Evolutionary conservation across 30 jellyfish, hydroid and myxozoan species (phyloP), one percentile per base, ranked within the genome.

Genomic region (Hydra vulgaris): DNA sequence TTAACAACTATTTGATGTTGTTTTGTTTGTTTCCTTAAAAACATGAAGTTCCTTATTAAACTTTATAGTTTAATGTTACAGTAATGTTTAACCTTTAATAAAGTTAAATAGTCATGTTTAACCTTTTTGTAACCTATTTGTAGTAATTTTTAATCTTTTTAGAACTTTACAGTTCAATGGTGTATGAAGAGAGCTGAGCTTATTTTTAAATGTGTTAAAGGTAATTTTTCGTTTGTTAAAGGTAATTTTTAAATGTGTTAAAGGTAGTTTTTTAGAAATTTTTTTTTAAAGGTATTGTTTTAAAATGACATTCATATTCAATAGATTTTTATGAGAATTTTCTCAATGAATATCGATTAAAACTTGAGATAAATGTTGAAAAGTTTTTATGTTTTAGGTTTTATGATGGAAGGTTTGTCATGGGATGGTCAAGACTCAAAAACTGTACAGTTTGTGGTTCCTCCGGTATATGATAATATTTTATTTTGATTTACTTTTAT

Each of bases 401-500:
- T 91, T 77, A 91, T 91, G 97, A 91, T 91, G 96, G 97, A 91
- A 76, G 85, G 97, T 24, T 84, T 91, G 15, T 86, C 95, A 68
- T 91, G 97, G 97, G 97, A 86, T 25, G 97, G 97, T 19, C 95
- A 86, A 68, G 96, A 91, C 55, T 79, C 95, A 18, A 82, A 95
- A 67, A 91, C 97, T 0, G 80, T 86, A 12, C 97, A 91, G 73
- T 91, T 91, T 77, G 89, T 91, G 68, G 97, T 91, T 8, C 97
- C 97, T 15, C 89, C 92, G 95, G 97, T 90, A 79, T 76, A 18
- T 20, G 26, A 7, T 20, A n/a, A n/a, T n/a, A n/a, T n/a, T n/a
- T n/a, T n/a, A n/a, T n/a, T n/a, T n/a, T n/a, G n/a, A n/a, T n/a
- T n/a, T n/a, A n/a, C n/a, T n/a, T n/a, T n/a, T n/a, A n/a, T n/a